Conservation (phyloP, 30 jellyfish, hydroid and myxozoan genomes). For the Turritopsis dohrnii region DNA sequence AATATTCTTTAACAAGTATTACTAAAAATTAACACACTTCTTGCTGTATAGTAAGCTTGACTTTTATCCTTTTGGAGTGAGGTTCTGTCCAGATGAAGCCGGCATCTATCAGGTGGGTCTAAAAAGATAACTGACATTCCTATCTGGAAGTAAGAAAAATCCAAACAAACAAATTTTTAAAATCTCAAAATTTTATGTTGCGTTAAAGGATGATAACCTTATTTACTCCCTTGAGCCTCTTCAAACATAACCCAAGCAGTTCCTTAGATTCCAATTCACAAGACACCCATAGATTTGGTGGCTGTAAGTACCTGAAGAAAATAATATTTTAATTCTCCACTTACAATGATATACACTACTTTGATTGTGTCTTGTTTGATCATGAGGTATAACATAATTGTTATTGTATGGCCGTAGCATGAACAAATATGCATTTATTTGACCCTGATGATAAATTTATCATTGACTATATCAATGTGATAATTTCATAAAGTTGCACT, state of each 20-base stretch:
- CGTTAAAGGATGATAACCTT: too few relatives aligned
- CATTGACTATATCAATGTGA: too few relatives aligned
- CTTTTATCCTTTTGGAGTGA: slow-evolving; percentile 90
- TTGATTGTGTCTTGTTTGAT: too few relatives aligned
- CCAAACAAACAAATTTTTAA: neutral
- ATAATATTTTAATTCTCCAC: neutral
- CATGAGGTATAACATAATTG: too few relatives aligned
- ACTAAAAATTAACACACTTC: slow-evolving; percentile 49
- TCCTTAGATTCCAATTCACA: slow-evolving; percentile 96
- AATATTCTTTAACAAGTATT: too few relatives aligned
- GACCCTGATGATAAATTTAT: too few relatives aligned
- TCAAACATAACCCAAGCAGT: slow-evolving; percentile 85
- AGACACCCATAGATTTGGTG: slow-evolving; percentile 84
- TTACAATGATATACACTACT: too few relatives aligned
- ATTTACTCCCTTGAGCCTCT: slow-evolving; percentile 83
- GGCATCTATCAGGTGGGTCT: slow-evolving; percentile 95
- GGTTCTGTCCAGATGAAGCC: slow-evolving; percentile 98
- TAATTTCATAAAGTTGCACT: too few relatives aligned
- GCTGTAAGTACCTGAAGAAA: slow-evolving; percentile 78
- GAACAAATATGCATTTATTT: too few relatives aligned
- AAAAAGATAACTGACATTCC: neutral
- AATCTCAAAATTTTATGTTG: too few relatives aligned
- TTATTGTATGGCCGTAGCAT: too few relatives aligned
- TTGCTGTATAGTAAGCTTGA: slow-evolving; percentile 87
- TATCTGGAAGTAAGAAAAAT: neutral